These are phyloP conservation scores for Aleadryas rufinucha DNA, from an alignment of 2,113 vertebrate genomes.

Conservation along the genomic window DNA sequence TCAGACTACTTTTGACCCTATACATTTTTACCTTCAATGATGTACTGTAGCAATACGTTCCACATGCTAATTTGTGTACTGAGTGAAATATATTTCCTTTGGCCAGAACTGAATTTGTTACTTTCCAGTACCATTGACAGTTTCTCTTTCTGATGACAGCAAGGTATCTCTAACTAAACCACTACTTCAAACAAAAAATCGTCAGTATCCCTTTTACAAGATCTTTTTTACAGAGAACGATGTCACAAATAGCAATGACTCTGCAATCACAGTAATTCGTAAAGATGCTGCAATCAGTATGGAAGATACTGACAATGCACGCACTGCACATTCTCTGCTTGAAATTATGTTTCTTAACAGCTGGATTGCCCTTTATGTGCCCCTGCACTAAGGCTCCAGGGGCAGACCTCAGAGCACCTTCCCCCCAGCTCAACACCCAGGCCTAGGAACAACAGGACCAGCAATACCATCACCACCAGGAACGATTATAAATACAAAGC, in stretches of 20 bases:
- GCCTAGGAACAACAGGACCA: not conserved
- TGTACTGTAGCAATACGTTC: not conserved
- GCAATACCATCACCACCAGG: fast-evolving
- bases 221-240: not conserved
- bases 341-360: not conserved
- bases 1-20: not conserved
- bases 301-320: not conserved
- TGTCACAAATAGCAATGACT: not conserved
- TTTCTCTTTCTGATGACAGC: not conserved
- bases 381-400: not conserved
- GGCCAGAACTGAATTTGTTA: not conserved
- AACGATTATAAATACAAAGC: not conserved
- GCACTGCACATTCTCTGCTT: not conserved
- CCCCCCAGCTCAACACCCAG: not conserved
- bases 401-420: not conserved
- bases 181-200: not conserved
- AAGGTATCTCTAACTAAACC: not conserved
- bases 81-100: not conserved
- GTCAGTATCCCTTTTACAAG: not conserved
- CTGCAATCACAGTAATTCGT: not conserved
- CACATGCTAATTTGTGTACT: not conserved
- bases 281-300: not conserved
- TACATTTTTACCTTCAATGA: not conserved
- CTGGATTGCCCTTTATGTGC: not conserved
- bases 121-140: not conserved